A percentile compares a stretch with the other conserved stretches of the same genome.
Conservation (phyloP, 2,888 invertebrate species). For the Acrocyrtus sp. region DNA sequence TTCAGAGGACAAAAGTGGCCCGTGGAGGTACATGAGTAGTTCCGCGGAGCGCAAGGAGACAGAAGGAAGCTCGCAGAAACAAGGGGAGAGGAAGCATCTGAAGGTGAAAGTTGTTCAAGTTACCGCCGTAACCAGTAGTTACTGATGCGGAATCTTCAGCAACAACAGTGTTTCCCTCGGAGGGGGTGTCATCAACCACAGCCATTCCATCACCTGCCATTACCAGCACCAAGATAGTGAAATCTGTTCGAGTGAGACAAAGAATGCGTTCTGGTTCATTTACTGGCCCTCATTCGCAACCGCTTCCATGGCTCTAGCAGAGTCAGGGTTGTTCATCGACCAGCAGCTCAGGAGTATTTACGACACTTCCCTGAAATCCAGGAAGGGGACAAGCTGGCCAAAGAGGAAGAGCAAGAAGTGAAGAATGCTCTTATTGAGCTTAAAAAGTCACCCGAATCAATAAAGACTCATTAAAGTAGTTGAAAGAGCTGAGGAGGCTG, state of each 20-base stretch:
- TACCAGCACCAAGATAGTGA: conserved; percentile 62
- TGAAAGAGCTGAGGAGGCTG: too few species aligned
- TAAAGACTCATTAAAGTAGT: conserved; percentile 30
- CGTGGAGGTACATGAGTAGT: conserved; percentile 1
- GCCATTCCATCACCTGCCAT: conserved; percentile 43
- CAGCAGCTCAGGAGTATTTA: conserved; percentile 62
- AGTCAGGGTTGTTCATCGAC: conserved; percentile 62
- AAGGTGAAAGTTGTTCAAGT: conserved; percentile 39
- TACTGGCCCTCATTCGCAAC: conserved; percentile 50
- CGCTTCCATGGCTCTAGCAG: conserved; percentile 54
- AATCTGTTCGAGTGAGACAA: conserved; percentile 62
- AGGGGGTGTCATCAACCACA: conserved; percentile 32
- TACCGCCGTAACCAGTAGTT: conserved; percentile 33
- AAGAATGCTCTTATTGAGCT: conserved; percentile 64
- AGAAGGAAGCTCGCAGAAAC: conserved; percentile 23
- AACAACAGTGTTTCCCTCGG: conserved; percentile 21
- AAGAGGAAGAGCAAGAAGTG: conserved; percentile 64
- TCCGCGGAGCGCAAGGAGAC: conserved; percentile 25
- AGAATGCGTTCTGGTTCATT: conserved; percentile 59
- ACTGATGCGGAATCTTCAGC: conserved; percentile 14
- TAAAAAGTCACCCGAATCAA: conserved; percentile 52
- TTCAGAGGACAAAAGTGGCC: conserved; percentile 29
- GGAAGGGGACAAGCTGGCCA: conserved; percentile 62
- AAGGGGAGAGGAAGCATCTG: conserved; percentile 20
- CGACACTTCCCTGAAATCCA: conserved; percentile 63